Evolutionary conservation across 2,888 invertebrate genomes (phyloP).

Genomic region (Baccha elongata): DNA sequence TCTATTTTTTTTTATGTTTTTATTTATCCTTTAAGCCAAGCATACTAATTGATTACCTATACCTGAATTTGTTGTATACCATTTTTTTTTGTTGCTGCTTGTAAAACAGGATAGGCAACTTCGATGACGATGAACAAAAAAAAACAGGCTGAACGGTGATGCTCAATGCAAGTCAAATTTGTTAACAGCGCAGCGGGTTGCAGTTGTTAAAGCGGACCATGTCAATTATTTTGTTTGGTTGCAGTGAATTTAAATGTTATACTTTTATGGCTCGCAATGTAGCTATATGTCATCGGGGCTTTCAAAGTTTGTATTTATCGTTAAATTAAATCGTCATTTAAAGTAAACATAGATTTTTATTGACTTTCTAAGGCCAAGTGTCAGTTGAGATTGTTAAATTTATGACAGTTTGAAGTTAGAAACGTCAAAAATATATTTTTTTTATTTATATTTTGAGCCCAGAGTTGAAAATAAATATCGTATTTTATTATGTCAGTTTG

Average conservation of each 20-base stretch:
- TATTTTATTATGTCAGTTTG: too few relatives aligned
- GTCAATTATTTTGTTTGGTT: conserved; percentile 17
- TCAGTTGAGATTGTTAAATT: neutral
- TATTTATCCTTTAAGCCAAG: conserved; percentile 57
- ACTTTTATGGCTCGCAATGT: neutral
- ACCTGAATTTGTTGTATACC: conserved; percentile 32
- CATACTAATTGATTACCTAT: conserved; percentile 70
- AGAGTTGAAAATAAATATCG: too few relatives aligned
- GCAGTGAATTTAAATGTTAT: conserved; percentile 23
- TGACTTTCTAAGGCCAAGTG: too few relatives aligned
- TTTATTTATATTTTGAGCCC: too few relatives aligned
- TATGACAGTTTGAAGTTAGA: neutral
- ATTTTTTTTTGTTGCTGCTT: conserved; percentile 13
- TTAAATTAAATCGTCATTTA: neutral
- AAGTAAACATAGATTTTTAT: too few relatives aligned
- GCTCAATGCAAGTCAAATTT: neutral
- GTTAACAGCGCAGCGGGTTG: neutral
- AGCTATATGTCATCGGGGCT: neutral
- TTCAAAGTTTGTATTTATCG: neutral
- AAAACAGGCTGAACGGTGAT: conserved; percentile 6
- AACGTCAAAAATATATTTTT: conserved; percentile 7
- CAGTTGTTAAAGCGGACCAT: conserved; percentile 8
- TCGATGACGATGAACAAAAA: neutral
- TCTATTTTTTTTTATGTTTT: conserved; percentile 52
- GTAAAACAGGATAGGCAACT: conserved; percentile 25